phyloP scores from a whole-genome alignment of 1,140 invertebrate genomes.

The Drosophila suzukii region DNA sequence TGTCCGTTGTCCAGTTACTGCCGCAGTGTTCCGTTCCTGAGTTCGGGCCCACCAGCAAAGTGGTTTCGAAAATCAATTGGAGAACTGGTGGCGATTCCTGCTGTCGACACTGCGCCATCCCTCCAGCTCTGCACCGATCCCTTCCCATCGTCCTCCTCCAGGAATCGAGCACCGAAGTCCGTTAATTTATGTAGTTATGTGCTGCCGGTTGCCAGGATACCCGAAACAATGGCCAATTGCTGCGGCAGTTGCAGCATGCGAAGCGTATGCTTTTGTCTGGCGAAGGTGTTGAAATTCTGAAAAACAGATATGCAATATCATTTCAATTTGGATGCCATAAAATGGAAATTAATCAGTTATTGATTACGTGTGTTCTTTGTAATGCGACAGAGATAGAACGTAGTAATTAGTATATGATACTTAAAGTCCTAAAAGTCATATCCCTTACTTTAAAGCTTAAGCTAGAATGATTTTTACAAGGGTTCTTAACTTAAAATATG shows the following conservation, averaged over 20 bases:
- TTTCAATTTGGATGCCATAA: not conserved
- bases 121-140: slow-evolving; percentile 1
- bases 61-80: slow-evolving; percentile 73
- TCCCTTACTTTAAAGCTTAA: too few species aligned
- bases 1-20: slow-evolving; percentile 20
- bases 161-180: slow-evolving; percentile 39
- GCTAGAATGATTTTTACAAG: too few species aligned
- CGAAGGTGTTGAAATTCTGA: slow-evolving; percentile 61
- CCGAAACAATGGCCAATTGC: slow-evolving; percentile 63
- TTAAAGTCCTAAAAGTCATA: too few species aligned
- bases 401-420: too few species aligned
- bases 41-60: slow-evolving; percentile 66
- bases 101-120: slow-evolving; percentile 67
- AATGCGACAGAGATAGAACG: too few species aligned
- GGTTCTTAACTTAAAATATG: too few species aligned
- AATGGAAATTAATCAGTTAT: not conserved
- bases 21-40: slow-evolving; percentile 27
- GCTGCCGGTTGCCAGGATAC: slow-evolving; percentile 30
- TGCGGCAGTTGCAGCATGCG: slow-evolving; percentile 15
- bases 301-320: slow-evolving; percentile 11
- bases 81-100: slow-evolving; percentile 78
- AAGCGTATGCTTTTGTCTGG: slow-evolving; percentile 19
- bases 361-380: too few species aligned
- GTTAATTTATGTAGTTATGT: slow-evolving; percentile 78
- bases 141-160: not conserved